Evolutionary conservation across 2,113 vertebrate genomes (phyloP), one percentile per base, ranked within the genome.

Genomic region (Eurypyga helias): DNA sequence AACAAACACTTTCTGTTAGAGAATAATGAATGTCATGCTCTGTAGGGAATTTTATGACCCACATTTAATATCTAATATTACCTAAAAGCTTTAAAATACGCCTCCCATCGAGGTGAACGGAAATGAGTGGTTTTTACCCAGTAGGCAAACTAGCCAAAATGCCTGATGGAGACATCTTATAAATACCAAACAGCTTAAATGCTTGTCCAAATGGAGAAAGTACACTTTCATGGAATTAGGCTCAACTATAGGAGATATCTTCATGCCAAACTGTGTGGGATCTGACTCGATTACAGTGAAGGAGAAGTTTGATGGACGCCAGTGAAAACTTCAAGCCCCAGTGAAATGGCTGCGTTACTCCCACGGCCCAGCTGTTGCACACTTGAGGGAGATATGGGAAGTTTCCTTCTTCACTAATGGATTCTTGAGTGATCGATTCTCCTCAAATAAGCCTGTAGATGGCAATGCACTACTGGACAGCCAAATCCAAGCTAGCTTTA

Each of bases 1-100:
- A 91, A 83, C 57, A 95, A 93, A 94, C 43, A 86, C 12, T 86
- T 79, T 82, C 24, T 80, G 69, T 84, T 83, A 89, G 78, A 90
- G 29, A 62, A 75, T 10, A 72, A 28, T 10, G 4, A 90, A 60
- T 73, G 48, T 66, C 34, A 67, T 45, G 29, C 11, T 72, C 36
- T 43, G 15, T 8, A 89, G 41, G 33, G 38, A 36, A 57, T 36
- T 78, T 94, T 45, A 51, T 46, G 31, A 62, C 29, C 14, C 9
- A 13, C 16, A 82, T 54, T 77, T 33, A 64, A 82, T 36, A 51
- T 4, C 76, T 25, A 62, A 20, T 61, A 18, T 25, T 8, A 41
- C 11, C 52, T 9, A 8, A 72, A 72, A 83, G 15, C 24, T 90
- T 87, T 82, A 61, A 87, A 89, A 87, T 17, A 21, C 1, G 7